Evolutionary conservation across 2,797 vertebrate species (phyloP), one percentile per base, ranked within the genome.

Genomic region (Buphagus erythrorhynchus): DNA sequence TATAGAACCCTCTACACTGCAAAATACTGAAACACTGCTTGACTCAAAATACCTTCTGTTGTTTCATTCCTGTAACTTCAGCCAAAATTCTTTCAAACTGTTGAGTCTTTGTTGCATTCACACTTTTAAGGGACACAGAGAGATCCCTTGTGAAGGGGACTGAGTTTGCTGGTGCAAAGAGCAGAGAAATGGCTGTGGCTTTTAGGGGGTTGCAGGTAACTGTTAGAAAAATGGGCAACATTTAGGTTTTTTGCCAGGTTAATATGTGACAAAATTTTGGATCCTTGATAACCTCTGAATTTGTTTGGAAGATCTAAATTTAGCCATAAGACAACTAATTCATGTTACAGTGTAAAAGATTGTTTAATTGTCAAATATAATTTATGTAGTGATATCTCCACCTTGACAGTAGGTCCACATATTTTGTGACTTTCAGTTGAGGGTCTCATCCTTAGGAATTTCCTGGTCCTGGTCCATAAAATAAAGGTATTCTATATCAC

Each of bases 101-200:
- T 28, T 94, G 68, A 92, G 88, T 86, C 65, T 95, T 81, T 25
- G 16, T 71, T 79, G 59, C 72, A 65, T 66, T 55, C 49, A 36
- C 40, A 48, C 51, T 88, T 95, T 38, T 33, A 24, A 90, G 75
- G 75, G 78, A 66, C 57, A 61, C 46, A 80, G 57, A 81, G 86
- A 91, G 13, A 49, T 58, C 43, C 38, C 52, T 81, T 28, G 48
- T 48, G 80, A 71, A 85, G 36, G 17, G 33, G 21, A n/a, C 21
- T 35, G 59, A 94, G 10, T 31, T 35, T 29, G 9, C 25, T 42
- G 62, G 59, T 86, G 69, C 40, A 75, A 63, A 43, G 22, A 14
- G 33, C 13, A 7, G 16, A 87, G 84, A 71, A 62, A 14, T 38
- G 38, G 19, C 54, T 38, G 48, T 71, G 61, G 14, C 59, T 96